Conservation (phyloP, 1,140 invertebrate species). For the Macrotrachela quadricornifera region DNA sequence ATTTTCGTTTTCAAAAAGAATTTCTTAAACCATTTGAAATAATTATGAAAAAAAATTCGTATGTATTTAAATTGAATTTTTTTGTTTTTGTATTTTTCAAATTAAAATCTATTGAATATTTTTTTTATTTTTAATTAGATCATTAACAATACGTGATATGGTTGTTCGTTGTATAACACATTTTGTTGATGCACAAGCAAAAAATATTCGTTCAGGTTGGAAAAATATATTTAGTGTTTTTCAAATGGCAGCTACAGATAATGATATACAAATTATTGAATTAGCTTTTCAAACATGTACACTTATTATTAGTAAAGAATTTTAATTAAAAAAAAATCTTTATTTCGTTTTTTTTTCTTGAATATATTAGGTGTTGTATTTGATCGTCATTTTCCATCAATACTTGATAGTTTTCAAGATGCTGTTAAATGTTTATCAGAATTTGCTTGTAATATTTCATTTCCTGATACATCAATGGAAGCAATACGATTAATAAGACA, state of each 20-base stretch:
- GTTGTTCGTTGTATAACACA: constrained; percentile 91
- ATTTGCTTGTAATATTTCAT: constrained; percentile 90
- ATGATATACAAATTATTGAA: constrained; percentile 81
- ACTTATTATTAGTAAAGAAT: constrained; percentile 55
- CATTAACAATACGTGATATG: constrained; percentile 57
- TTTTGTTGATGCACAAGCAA: constrained; percentile 92
- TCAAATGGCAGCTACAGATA: constrained; percentile 79
- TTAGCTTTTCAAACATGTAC: constrained; percentile 88
- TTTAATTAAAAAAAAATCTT: constrained; percentile 56
- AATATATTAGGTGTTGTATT: too few relatives aligned
- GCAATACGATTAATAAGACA: constrained; percentile 82
- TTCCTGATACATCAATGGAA: constrained; percentile 95
- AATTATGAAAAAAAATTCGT: constrained; percentile 85
- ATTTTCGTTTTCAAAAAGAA: constrained; percentile 98
- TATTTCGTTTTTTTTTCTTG: too few relatives aligned
- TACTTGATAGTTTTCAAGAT: constrained; percentile 98
- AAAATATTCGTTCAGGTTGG: constrained; percentile 94
- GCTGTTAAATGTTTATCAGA: constrained; percentile 96
- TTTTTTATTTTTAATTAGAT: neutral
- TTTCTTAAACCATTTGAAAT: constrained; percentile 93
- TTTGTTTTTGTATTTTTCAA: too few relatives aligned
- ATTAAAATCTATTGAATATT: too few relatives aligned
- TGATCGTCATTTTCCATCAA: constrained; percentile 55
- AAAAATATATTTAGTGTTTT: constrained; percentile 99
- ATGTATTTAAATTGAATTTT: constrained; percentile 24